Evolutionary conservation across 2,888 invertebrate genomes (phyloP), one percentile per base, ranked within the genome.

Genomic region (Timandra comae): DNA sequence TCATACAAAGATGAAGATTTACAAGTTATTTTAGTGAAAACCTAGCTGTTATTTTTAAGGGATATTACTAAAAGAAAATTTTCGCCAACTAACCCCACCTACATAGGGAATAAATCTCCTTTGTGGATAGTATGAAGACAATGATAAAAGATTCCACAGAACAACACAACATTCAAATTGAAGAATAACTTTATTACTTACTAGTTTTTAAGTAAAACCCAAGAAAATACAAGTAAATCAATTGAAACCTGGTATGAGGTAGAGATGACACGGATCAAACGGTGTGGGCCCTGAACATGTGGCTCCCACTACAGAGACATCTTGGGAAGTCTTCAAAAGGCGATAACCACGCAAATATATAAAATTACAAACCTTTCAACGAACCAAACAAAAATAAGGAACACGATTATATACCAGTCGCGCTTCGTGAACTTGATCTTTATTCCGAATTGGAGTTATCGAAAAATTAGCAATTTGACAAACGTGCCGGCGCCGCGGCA

Each of bases 401-500:
- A 35, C 65, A 67, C 62, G 35, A 41, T 34, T 43, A 51, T 42
- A 49, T 43, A 35, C 38, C 34, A 56, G 50, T 35, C 46, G 44
- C 52, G 51, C 31, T 35, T 27, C 32, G 40, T 58, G 51, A 72
- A 63, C 63, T 68, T 63, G 54, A 65, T 64, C 57, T 65, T 55
- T 60, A 60, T 46, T 62, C 49, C 52, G 46, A 60, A 59, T 60
- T 43, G 47, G 56, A 65, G 60, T 60, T 63, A 69, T 51, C 59
- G 64, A 66, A 70, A 16, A 68, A 73, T 67, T 70, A 62, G 66
- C 63, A 67, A 64, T 70, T 74, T 85, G 82, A 76, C 82, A 82
- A 81, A 79, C 72, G 79, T 77, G 79, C 80, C 84, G 84, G 84
- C 64, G 73, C 78, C 79, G 77, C 75, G 65, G 67, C 62, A 62